Evolutionary conservation across 2,888 invertebrate genomes (phyloP).

Genomic region (Drosophila leonis): DNA sequence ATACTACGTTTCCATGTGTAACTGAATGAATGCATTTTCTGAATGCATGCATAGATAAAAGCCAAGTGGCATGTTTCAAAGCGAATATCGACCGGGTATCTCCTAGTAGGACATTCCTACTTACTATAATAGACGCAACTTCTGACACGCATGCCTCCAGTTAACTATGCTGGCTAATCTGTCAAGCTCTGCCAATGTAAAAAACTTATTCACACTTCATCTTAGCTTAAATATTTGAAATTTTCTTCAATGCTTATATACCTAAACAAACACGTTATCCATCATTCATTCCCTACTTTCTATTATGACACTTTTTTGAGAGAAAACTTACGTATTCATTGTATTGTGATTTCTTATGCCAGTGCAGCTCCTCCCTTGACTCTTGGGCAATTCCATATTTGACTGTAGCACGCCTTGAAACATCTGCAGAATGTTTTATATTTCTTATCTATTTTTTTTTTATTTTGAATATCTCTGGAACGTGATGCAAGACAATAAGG

Average conservation of each 20-base stretch:
- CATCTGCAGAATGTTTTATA: neutral
- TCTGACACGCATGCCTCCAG: no score
- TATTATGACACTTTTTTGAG: slow-evolving; percentile 42
- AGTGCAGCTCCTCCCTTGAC: slow-evolving; percentile 16
- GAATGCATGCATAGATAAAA: no score
- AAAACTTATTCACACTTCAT: neutral
- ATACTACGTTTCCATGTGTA: no score
- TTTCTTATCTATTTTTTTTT: neutral
- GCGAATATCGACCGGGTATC: no score
- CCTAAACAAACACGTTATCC: slow-evolving; percentile 8
- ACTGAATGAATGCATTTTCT: no score
- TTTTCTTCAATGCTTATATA: neutral
- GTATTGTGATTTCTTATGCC: slow-evolving; percentile 25
- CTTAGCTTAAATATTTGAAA: no score
- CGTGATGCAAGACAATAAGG: neutral
- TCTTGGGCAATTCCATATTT: slow-evolving; percentile 21
- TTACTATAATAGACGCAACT: no score
- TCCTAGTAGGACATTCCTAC: no score
- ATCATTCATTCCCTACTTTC: slow-evolving; percentile 30
- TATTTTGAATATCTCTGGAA: neutral
- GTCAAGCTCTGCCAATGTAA: neutral
- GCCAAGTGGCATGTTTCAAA: no score
- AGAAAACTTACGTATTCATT: slow-evolving; percentile 25
- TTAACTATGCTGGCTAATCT: neutral
- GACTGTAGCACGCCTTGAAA: slow-evolving; percentile 17